Percentiles rank a stretch among this genome's conserved stretches.
phyloP scores from a whole-genome alignment of 2,888 invertebrate genomes.

The Agonopterix subpropinquella region DNA sequence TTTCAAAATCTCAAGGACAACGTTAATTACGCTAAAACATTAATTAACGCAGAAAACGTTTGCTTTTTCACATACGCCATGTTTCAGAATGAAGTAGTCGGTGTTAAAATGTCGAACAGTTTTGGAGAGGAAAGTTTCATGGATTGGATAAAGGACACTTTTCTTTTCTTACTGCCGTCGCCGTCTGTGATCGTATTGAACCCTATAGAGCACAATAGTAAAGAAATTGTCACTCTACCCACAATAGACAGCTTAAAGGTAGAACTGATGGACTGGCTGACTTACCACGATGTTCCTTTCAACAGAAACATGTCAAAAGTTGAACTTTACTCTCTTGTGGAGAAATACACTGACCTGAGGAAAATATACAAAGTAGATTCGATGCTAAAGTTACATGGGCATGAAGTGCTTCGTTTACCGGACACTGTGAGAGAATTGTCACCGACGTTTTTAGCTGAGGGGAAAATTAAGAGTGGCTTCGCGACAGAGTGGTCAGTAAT shows the following conservation, averaged over 20 bases:
- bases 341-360: constrained; percentile 22
- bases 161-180: constrained; percentile 13
- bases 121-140: constrained; percentile 15
- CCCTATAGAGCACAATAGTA: constrained; percentile 14
- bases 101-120: constrained; percentile 6
- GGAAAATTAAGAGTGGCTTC: background rate
- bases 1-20: background rate
- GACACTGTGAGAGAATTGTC: constrained; percentile 15
- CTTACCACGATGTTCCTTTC: constrained; percentile 20
- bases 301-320: constrained; percentile 19
- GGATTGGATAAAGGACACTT: constrained; percentile 16
- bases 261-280: constrained; percentile 29
- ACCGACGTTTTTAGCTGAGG: background rate
- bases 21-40: too few species aligned
- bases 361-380: constrained; percentile 17
- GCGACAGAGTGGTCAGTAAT: too few species aligned
- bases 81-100: constrained; percentile 12
- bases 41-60: background rate
- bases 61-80: constrained; percentile 18
- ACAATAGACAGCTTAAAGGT: constrained; percentile 15
- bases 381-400: constrained; percentile 17
- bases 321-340: constrained; percentile 24
- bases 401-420: constrained; percentile 25
- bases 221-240: constrained; percentile 7
- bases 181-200: constrained; percentile 23